These are phyloP conservation scores for Nilaparvata lugens DNA, from an alignment of 1,140 invertebrate species.

Conservation along the genomic window DNA sequence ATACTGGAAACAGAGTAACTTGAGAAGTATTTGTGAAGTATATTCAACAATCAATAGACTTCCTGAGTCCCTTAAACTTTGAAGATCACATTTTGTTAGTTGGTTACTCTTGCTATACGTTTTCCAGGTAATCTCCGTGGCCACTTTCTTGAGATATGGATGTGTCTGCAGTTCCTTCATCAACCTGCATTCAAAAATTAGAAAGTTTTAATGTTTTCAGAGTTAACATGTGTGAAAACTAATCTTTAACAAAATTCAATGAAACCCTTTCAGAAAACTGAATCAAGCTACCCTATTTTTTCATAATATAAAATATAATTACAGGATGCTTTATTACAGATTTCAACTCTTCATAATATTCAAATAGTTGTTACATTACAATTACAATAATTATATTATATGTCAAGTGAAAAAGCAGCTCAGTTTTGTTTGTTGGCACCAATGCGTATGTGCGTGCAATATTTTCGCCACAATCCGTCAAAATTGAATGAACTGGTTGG, in stretches of 20 bases:
- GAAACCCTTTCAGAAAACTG: neutral
- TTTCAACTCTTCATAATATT: neutral
- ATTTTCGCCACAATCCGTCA: too few species aligned
- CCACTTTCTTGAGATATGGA: conserved; percentile 16
- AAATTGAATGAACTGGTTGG: too few species aligned
- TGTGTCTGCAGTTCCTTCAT: conserved; percentile 16
- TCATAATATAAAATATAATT: neutral
- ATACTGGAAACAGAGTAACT: too few species aligned
- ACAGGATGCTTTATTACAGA: neutral
- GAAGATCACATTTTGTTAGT: too few species aligned
- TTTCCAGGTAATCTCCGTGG: conserved; percentile 15
- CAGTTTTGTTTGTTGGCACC: too few species aligned
- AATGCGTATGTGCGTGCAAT: too few species aligned
- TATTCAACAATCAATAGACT: too few species aligned
- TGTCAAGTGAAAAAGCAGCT: too few species aligned
- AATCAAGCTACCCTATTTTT: neutral
- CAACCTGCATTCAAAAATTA: neutral
- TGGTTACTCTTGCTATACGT: neutral
- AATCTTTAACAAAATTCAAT: neutral
- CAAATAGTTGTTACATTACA: too few species aligned
- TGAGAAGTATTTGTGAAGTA: too few species aligned
- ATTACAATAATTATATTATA: too few species aligned
- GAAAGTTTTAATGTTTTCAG: neutral
- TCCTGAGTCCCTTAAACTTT: too few species aligned
- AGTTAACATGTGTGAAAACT: neutral